These are phyloP conservation scores for Ophioderma brevispina DNA, from an alignment of 35 echinoderm and acorn worm species.

Conservation along the genomic window DNA sequence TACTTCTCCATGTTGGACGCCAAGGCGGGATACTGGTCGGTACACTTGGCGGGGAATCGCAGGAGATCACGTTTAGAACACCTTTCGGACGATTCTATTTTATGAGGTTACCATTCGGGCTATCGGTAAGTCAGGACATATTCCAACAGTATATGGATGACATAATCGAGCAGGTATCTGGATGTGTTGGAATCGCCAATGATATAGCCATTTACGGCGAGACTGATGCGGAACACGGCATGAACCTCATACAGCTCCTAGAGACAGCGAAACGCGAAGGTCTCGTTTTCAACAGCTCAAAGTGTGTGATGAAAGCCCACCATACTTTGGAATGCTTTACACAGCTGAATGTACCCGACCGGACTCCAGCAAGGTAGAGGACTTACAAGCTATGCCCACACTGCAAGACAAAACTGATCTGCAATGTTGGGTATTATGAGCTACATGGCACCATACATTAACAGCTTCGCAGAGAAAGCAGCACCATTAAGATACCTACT, in stretches of 20 bases:
- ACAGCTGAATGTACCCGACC: background rate
- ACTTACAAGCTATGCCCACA: conserved; percentile 6
- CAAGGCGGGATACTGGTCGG: conserved; percentile 52
- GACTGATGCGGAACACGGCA: conserved; percentile 46
- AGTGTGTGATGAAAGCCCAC: conserved; percentile 2
- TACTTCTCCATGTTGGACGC: conserved; percentile 52
- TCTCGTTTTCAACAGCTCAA: no score
- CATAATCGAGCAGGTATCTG: conserved; percentile 37
- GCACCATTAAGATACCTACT: conserved; percentile 8
- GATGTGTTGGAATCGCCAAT: background rate
- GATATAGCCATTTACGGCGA: conserved; percentile 43
- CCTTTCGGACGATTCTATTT: conserved; percentile 17
- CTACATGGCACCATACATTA: conserved; percentile 35
- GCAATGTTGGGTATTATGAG: conserved; percentile 48
- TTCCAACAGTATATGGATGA: conserved; percentile 55
- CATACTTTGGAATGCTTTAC: conserved; percentile 26
- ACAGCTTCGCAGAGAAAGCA: conserved; percentile 20
- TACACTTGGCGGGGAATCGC: conserved; percentile 1
- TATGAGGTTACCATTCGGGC: no score
- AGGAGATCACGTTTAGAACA: conserved; percentile 40
- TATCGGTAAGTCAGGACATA: conserved; percentile 50
- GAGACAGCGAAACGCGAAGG: conserved; percentile 25
- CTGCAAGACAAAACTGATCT: conserved; percentile 54
- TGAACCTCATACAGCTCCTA: conserved; percentile 21
- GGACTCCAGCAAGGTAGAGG: conserved; percentile 33